These are phyloP conservation scores for Otolemur garnettii DNA, from an alignment of 2,113 vertebrate species.

Conservation along the genomic window DNA sequence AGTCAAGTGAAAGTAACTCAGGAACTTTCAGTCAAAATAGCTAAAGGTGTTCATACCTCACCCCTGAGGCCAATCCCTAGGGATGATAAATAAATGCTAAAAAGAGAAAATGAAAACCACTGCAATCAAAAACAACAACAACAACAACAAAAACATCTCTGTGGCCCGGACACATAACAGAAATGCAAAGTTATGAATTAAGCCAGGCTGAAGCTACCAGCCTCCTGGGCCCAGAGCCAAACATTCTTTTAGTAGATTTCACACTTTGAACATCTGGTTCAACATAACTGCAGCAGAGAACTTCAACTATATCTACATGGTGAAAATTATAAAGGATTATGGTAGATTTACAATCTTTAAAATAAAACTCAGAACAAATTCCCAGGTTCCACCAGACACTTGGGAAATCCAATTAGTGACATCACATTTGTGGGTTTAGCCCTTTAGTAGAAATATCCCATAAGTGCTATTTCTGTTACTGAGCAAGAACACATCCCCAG, in stretches of 20 bases:
- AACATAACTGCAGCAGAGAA: background rate
- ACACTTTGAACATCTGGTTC: conserved; percentile 46
- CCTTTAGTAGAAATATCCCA: background rate
- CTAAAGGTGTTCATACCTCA: conserved; percentile 23
- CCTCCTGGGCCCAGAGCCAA: background rate
- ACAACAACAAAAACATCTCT: background rate
- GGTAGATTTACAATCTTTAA: background rate
- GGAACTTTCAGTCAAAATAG: background rate
- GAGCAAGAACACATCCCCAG: background rate
- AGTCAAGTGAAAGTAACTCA: conserved; percentile 26
- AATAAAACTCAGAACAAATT: background rate
- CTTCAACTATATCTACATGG: background rate
- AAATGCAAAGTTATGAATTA: conserved; percentile 56
- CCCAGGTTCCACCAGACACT: background rate
- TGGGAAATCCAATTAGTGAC: background rate
- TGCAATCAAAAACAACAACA: background rate
- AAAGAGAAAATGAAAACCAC: conserved; percentile 34
- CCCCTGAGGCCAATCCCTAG: background rate
- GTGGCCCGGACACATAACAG: conserved; percentile 1
- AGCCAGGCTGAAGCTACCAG: conserved; percentile 19
- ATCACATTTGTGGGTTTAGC: background rate
- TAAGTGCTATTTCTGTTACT: background rate
- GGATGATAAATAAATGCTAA: background rate
- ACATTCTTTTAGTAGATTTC: conserved; percentile 59
- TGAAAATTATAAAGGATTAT: conserved; percentile 14